phyloP scores from a whole-genome alignment of 2,888 invertebrate species.

The Dyspetes luteomarginatus region DNA sequence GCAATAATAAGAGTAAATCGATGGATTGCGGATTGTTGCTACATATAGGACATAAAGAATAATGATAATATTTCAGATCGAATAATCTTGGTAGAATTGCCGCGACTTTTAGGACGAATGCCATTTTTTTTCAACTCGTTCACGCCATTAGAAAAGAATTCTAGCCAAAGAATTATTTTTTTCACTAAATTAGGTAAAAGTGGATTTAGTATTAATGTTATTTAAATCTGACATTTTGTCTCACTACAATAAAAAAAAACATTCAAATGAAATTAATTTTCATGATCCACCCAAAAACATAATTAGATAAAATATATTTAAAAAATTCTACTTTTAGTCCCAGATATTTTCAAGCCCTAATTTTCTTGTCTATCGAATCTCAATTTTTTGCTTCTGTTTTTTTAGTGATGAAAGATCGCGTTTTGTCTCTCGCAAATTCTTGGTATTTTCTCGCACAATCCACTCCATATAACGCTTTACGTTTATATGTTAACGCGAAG shows the following conservation, averaged over 20 bases:
- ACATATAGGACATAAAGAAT: neutral
- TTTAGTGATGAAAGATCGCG: neutral
- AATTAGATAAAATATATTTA: neutral
- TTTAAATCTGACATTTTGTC: too few species aligned
- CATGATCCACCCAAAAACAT: neutral
- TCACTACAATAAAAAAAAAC: neutral
- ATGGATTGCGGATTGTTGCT: neutral
- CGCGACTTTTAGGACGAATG: too few species aligned
- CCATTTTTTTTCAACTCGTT: too few species aligned
- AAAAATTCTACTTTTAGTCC: neutral
- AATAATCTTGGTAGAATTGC: too few species aligned
- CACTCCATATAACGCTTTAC: neutral
- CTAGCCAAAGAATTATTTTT: too few species aligned
- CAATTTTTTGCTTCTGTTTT: neutral
- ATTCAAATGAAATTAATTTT: neutral
- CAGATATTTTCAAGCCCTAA: neutral
- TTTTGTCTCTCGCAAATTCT: neutral
- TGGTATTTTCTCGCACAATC: neutral
- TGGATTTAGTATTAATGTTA: too few species aligned
- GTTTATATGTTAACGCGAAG: neutral
- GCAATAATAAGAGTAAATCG: constrained; percentile 1
- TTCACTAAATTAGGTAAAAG: too few species aligned
- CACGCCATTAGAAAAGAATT: too few species aligned
- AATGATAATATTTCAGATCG: neutral
- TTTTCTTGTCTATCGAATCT: neutral